phyloP scores from a whole-genome alignment of 2,113 vertebrate species.

The Anoura caudifer region DNA sequence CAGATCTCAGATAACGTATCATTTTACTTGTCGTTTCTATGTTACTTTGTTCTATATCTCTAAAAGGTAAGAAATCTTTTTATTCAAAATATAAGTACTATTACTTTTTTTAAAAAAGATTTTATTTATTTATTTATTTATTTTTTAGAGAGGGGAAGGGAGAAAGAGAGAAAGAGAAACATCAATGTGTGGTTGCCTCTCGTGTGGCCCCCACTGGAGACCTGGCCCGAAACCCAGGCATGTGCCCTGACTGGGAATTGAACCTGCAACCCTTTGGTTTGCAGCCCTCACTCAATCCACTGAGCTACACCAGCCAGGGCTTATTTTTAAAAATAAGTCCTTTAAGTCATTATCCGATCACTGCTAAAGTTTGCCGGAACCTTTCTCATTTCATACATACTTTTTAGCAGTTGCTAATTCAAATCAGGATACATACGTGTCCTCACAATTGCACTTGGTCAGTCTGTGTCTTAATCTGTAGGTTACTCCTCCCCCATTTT shows the following conservation, averaged over 20 bases:
- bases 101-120: too few relatives aligned
- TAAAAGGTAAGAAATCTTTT: not conserved
- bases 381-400: not conserved
- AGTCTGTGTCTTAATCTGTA: not conserved
- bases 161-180: too few relatives aligned
- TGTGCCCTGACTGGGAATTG: too few relatives aligned
- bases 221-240: too few relatives aligned
- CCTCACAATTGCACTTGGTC: not conserved
- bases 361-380: not conserved
- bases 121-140: too few relatives aligned
- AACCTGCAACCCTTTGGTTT: too few relatives aligned
- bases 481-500: not conserved
- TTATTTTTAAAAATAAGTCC: not conserved
- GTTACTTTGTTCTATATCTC: not conserved
- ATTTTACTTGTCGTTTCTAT: not conserved
- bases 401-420: not conserved
- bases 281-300: too few relatives aligned
- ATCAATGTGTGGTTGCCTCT: too few relatives aligned
- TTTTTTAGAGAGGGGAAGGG: too few relatives aligned
- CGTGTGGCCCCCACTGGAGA: too few relatives aligned
- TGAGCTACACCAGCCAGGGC: too few relatives aligned
- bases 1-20: not conserved
- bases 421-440: not conserved
- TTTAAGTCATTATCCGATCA: not conserved
- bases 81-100: not conserved